Base-by-base conservation (phyloP, 1,140 invertebrate species). In the Vanessa tameamea region DNA sequence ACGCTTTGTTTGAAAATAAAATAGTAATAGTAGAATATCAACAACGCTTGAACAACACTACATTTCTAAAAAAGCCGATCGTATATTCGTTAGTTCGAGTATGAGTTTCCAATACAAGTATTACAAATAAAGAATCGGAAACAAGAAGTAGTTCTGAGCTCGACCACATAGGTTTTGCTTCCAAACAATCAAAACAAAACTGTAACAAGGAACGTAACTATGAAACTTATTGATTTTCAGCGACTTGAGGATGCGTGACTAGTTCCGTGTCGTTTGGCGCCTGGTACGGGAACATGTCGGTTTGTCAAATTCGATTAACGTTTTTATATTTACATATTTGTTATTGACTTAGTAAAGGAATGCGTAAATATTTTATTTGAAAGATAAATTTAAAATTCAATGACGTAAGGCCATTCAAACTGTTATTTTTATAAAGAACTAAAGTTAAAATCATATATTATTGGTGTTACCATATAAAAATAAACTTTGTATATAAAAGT, bases 151-250 rank as follows among this genome's bases (percentile, higher is more conserved):
- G 9, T 43, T 31, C 51, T 11, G 57, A 63, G 47, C 47, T 63
- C 57, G 47, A 70, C 67, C 55, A 47, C 68, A 70, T 26, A 70
- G 61, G 57, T 63, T 70, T 31, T 23, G 31, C 55, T 59, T 61
- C 26, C 1, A 15, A 63, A 26, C 53, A 69, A 55, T 65, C 64
- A 64, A 51, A 16, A 64, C 8, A 57, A 72, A 70, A 73, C 31
- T 31, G 55, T 66, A 74, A 70, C 50, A 66, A 55, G 72, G 43
- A 47, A 66, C 64, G 47, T 11, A 43, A 69, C 47, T 37, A 65
- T 72, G 65, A 72, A 79, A 65, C 48, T 26, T 82, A 83, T 82
- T 80, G 82, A 85, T 85, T 85, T 85, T 78, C 64, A 67, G 66
- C 70, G 74, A 76, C 71, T 78, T 55, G 61, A 7, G 57, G 14